phyloP scores from a whole-genome alignment of 2,113 vertebrate genomes.

The Pardalotus punctatus region DNA sequence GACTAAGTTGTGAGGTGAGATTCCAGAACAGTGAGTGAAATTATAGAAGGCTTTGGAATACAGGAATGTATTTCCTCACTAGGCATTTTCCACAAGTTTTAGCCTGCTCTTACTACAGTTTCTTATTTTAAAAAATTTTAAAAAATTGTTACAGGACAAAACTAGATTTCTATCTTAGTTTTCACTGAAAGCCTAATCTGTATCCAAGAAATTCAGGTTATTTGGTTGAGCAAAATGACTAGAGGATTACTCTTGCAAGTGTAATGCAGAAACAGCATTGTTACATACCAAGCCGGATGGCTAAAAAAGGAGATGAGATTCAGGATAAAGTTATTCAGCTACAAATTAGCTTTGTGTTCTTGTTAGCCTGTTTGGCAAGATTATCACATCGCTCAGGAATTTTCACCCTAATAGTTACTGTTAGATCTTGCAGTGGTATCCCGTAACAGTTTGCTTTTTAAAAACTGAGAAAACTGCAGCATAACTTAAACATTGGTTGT shows the following conservation, averaged over 20 bases:
- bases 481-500: neutral
- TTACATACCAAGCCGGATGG: neutral
- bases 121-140: neutral
- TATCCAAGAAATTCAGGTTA: neutral
- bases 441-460: neutral
- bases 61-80: constrained; percentile 42
- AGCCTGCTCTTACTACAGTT: constrained; percentile 1
- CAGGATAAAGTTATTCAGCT: neutral
- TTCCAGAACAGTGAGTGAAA: constrained; percentile 22
- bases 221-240: neutral
- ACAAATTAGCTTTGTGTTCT: constrained; percentile 6
- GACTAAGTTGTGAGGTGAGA: neutral
- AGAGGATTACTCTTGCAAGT: neutral
- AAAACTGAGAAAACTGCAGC: neutral
- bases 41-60: neutral
- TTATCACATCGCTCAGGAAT: constrained; percentile 9
- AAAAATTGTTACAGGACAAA: neutral
- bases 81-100: constrained; percentile 39
- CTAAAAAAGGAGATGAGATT: neutral
- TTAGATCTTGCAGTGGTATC: neutral
- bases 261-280: neutral
- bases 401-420: neutral
- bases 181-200: neutral
- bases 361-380: neutral
- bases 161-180: neutral